Evolutionary conservation across 2,113 vertebrate species (phyloP).

Genomic region (Oceanites oceanicus): DNA sequence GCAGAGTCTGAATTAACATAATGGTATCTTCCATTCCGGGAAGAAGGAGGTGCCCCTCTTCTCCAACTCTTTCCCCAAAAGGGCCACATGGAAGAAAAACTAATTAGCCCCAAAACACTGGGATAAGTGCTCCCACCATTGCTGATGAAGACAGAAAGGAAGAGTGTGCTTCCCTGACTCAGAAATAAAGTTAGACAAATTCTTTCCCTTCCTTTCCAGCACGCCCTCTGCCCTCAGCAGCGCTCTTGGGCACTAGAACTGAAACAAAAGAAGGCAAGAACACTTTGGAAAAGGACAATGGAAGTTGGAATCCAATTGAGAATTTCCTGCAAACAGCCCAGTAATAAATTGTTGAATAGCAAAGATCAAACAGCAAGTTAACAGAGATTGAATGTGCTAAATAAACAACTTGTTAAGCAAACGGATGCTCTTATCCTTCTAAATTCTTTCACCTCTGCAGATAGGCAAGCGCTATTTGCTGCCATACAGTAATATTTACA

Average conservation of each 20-base stretch:
- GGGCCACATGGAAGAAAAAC: not conserved
- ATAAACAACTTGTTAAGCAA: not conserved
- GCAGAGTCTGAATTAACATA: not conserved
- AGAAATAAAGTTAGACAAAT: not conserved
- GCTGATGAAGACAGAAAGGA: not conserved
- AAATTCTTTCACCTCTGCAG: conserved; percentile 22
- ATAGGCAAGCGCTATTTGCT: not conserved
- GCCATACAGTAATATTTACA: conserved; percentile 71
- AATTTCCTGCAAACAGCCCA: conserved; percentile 10
- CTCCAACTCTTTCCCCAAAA: not conserved
- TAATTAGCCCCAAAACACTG: not conserved
- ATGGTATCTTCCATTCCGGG: not conserved
- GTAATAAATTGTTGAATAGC: not conserved
- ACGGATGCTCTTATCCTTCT: conserved; percentile 5
- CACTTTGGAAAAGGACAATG: not conserved
- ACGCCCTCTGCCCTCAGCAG: not conserved
- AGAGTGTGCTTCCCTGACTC: not conserved
- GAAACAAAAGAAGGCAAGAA: not conserved
- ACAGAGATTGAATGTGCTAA: not conserved
- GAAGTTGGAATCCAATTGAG: not conserved
- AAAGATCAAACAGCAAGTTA: not conserved
- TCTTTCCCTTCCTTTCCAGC: not conserved
- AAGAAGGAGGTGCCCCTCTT: not conserved
- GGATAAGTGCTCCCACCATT: not conserved
- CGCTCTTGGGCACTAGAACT: not conserved